Conservation (phyloP, 2,888 invertebrate species). For the Terebella lapidaria region DNA sequence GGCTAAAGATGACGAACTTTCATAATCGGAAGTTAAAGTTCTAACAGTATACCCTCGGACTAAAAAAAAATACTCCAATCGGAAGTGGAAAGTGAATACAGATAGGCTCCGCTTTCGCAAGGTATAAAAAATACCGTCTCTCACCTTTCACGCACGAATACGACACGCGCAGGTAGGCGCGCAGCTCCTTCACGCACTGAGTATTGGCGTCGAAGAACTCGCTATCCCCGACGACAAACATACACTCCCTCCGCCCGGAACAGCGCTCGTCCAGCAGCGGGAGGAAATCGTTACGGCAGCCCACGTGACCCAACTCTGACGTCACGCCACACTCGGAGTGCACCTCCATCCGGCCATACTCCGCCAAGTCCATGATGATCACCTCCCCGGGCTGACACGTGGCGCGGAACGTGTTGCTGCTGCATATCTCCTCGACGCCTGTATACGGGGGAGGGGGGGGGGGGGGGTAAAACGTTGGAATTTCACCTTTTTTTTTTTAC, state of each 20-base stretch:
- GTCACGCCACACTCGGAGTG: neutral
- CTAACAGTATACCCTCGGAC: no score
- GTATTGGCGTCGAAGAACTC: conserved; percentile 2
- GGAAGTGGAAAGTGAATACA: no score
- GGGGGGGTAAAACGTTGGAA: no score
- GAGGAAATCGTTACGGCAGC: neutral
- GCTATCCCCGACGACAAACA: conserved; percentile 9
- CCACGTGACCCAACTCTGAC: neutral
- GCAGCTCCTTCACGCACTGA: neutral
- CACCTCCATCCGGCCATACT: neutral
- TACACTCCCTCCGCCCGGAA: conserved; percentile 15
- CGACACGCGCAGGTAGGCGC: neutral
- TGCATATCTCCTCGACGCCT: neutral
- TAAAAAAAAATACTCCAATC: no score
- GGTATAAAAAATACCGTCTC: no score
- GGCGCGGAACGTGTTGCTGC: neutral
- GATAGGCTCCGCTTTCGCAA: no score
- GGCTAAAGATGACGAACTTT: no score
- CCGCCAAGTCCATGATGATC: neutral
- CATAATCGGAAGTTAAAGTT: no score
- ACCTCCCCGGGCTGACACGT: neutral
- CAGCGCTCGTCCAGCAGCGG: conserved; percentile 8
- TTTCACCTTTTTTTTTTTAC: no score
- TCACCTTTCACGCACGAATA: neutral
- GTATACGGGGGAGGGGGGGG: no score